These are phyloP conservation scores for Drosophila mimica DNA, from an alignment of 2,888 invertebrate species.

Conservation along the genomic window DNA sequence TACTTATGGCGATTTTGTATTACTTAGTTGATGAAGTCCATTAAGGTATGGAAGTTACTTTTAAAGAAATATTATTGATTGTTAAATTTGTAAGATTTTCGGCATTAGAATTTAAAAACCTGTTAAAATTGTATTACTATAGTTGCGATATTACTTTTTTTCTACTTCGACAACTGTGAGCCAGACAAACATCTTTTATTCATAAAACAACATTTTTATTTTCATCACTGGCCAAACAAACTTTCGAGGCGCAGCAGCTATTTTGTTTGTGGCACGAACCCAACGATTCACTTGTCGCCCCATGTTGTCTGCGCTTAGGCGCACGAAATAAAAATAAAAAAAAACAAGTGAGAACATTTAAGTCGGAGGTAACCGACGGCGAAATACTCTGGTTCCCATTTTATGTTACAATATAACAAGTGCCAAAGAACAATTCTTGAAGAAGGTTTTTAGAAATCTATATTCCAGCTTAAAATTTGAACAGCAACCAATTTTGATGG, in stretches of 20 bases:
- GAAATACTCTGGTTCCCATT: neutral
- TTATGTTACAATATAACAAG: neutral
- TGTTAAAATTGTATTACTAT: neutral
- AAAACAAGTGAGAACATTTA: neutral
- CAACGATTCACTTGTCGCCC: slow-evolving; percentile 49
- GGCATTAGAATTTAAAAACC: neutral
- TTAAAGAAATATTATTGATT: neutral
- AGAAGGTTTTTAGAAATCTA: neutral
- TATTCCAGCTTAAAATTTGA: neutral
- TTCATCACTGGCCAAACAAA: slow-evolving; percentile 49
- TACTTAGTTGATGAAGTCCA: neutral
- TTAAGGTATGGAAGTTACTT: neutral
- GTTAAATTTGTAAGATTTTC: neutral
- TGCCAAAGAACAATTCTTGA: neutral
- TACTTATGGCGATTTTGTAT: neutral
- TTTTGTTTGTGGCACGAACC: slow-evolving; percentile 35
- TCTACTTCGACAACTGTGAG: slow-evolving; percentile 6
- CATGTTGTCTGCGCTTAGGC: slow-evolving; percentile 50
- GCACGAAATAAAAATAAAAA: slow-evolving; percentile 20
- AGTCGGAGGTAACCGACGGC: neutral
- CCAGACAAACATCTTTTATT: slow-evolving; percentile 49
- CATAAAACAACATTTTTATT: slow-evolving; percentile 33
- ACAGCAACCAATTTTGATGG: neutral
- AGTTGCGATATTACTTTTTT: neutral
- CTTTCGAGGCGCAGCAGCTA: slow-evolving; percentile 51